Evolutionary conservation across 2,113 vertebrate species (phyloP).

Genomic region (Nyctereutes procyonoides): DNA sequence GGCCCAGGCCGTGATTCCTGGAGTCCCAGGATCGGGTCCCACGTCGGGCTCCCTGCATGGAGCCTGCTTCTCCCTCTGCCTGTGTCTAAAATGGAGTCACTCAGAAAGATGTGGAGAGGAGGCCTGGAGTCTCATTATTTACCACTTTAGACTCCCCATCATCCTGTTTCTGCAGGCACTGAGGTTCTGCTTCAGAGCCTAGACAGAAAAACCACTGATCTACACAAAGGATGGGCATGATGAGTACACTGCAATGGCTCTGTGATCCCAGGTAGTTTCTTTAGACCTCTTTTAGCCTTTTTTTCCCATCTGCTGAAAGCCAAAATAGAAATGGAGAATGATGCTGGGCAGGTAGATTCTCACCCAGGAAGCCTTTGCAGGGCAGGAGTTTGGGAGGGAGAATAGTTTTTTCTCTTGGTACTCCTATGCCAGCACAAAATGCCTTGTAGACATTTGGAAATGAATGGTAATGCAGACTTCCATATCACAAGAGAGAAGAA

Average conservation of each 20-base stretch:
- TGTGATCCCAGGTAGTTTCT: background rate
- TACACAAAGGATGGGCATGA: background rate
- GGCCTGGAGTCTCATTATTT: background rate
- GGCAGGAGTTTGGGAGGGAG: background rate
- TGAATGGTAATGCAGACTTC: background rate
- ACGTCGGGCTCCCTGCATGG: no score
- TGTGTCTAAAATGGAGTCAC: background rate
- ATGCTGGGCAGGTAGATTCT: background rate
- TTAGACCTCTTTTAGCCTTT: background rate
- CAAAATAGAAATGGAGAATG: background rate
- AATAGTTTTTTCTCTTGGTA: background rate
- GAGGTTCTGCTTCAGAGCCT: background rate
- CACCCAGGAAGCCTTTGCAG: background rate
- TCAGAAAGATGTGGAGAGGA: background rate
- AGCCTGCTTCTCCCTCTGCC: no score
- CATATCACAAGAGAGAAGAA: background rate
- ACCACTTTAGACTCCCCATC: background rate
- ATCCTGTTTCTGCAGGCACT: background rate
- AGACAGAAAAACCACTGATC: slow-evolving; percentile 15
- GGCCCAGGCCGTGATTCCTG: no score
- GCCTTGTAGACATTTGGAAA: background rate
- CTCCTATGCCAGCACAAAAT: background rate
- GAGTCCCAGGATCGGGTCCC: no score
- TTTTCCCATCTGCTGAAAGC: background rate
- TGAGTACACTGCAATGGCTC: background rate